Percentiles rank a stretch among this genome's conserved stretches.
Evolutionary conservation across 2,113 vertebrate species (phyloP).

Genomic region (Talpa occidentalis): DNA sequence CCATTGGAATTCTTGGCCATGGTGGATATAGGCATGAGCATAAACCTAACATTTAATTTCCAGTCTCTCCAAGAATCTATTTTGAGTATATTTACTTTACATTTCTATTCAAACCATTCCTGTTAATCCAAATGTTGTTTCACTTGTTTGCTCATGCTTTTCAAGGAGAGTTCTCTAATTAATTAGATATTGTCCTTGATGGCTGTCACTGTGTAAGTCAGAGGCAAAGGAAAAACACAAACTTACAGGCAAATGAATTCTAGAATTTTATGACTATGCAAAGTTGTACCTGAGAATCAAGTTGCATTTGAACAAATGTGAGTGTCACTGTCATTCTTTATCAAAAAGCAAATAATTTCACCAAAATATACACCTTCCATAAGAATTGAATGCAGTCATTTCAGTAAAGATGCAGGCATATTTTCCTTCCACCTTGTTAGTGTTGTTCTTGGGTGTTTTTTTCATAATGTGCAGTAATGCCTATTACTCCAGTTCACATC

Average conservation of each 20-base stretch:
- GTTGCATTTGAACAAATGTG: constrained; percentile 21
- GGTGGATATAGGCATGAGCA: neutral
- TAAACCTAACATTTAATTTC: neutral
- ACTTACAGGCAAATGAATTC: neutral
- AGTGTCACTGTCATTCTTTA: neutral
- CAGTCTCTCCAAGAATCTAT: neutral
- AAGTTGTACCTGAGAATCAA: neutral
- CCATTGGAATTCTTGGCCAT: neutral
- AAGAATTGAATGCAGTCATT: neutral
- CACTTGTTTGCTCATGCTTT: neutral
- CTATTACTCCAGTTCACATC: neutral
- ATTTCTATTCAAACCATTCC: neutral
- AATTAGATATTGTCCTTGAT: neutral
- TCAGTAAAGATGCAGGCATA: neutral
- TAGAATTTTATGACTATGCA: neutral
- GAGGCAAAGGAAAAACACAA: neutral
- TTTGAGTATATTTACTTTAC: neutral
- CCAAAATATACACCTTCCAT: neutral
- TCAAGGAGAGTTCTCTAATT: constrained; percentile 23
- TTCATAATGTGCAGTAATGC: neutral
- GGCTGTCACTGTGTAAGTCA: neutral
- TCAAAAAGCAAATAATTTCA: neutral
- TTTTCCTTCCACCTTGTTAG: constrained; percentile 9
- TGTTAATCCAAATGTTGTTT: constrained; percentile 10
- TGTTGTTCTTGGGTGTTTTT: neutral